Evolutionary conservation across 2,113 vertebrate species (phyloP), one percentile per base, ranked within the genome.

Genomic region (Origma solitaria): DNA sequence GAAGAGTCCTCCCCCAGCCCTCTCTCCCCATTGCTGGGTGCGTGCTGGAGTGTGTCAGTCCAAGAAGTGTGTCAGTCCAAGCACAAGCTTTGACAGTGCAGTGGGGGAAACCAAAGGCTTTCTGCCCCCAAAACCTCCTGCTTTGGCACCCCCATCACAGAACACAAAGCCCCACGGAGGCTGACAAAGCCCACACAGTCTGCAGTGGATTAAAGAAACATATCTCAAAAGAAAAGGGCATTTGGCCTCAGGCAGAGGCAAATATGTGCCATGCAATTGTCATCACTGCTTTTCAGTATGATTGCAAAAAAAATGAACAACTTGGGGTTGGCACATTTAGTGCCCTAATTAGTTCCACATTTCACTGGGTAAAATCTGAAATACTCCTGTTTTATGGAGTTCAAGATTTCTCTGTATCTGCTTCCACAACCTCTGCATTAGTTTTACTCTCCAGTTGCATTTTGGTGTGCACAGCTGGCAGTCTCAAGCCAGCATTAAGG

Each of bases 61-160:
- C 23, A 30, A 37, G 25, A 20, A n/a, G n/a, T 11, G 13, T 35
- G 13, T 42, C n/a, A 60, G 58, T 38, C n/a, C 50, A n/a, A 49
- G 28, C 7, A 42, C 1, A 1, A 1, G 5, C 2, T 2, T 17
- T 60, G 49, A 10, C 4, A n/a, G 23, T 6, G 22, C 33, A 71
- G 7, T 0, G 47, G 17, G 33, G 57, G 82, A 71, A 77, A 13
- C 19, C n/a, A 30, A 70, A 53, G 30, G 13, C n/a, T n/a, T n/a
- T n/a, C n/a, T n/a, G n/a, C n/a, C n/a, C n/a, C n/a, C 40, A 89
- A 78, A 75, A 21, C 5, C 7, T 35, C 45, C 35, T 87, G 24
- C 24, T 82, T 64, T 5, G 2, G 23, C n/a, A 82, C 1, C 6
- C 23, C 15, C 8, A 5, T 22, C 30, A 40, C 38, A 56, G 40